Evolutionary conservation across 2,797 vertebrate genomes (phyloP), one percentile per base, ranked within the genome.

Genomic region (Tapera naevia): DNA sequence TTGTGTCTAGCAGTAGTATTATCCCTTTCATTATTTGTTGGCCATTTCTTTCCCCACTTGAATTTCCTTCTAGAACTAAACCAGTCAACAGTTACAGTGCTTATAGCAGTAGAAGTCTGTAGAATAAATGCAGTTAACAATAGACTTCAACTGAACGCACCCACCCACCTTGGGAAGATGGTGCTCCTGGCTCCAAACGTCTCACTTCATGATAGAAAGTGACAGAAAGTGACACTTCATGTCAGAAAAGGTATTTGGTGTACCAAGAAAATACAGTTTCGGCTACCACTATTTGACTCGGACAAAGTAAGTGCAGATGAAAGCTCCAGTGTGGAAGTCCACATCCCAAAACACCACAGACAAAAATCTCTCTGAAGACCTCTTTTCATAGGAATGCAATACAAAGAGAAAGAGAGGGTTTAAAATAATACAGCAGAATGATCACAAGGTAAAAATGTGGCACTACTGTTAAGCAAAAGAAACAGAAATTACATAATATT

Each of bases 21-120:
- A 7, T 3, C 18, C 39, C 76, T 72, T 64, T 65, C 1, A 5
- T 39, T 7, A 37, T 33, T 89, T 72, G 1, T 58, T 54, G 17
- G 7, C 3, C 9, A 48, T 81, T 86, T 58, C 15, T 43, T 79
- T 86, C 41, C 43, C 3, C 11, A 9, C 5, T 33, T 0, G 0
- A 37, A 32, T 17, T 45, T 73, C 17, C 11, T 85, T 92, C 27
- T 80, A 50, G 45, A 85, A 9, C 16, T 60, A 73, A 76, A 60
- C 1, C 7, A 27, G 30, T 32, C 69, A 45, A 41, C 18, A 60
- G 10, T 66, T 82, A 32, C n/a, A 46, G 25, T 43, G 15, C 5
- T 65, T 58, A 35, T 48, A 19, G 10, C 32, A 57, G 16, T 19
- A 71, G 24, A 51, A 89, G 5, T 9, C 51, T 70, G 17, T 32